Base-by-base conservation (phyloP, 2,797 vertebrate species). In the Squalus acanthias region DNA sequence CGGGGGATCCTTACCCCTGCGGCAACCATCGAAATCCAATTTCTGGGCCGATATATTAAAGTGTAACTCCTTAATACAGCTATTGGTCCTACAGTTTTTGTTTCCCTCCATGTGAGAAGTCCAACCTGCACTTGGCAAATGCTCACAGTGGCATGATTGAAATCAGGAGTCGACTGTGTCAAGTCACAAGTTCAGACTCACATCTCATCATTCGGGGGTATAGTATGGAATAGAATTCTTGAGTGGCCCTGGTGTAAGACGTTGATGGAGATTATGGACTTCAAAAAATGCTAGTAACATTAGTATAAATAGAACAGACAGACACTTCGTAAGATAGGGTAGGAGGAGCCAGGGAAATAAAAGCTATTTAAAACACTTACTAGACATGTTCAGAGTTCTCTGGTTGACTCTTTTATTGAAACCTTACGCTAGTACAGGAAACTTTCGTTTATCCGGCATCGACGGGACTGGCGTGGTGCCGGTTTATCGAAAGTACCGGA, bases 311-410 rank as follows among this genome's bases (percentile, higher is more conserved):
- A 39, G 65, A 93, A 93, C 63, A 39, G n/a, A 50, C 60, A 39
- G 20, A 53, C 63, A 39, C 22, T 46, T 67, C 6, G 24, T 46
- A 67, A n/a, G 7, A 22, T 24, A 39, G 63, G 17, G 20, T 67
- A 69, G n/a, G 63, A 67, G 91, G n/a, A 93, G 17, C 91, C n/a
- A 93, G 65, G n/a, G 33, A 93, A 67, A 69, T 93, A 63, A 91
- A 91, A 91, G 57, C 65, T 46, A 85, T 69, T 93, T 39, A 69
- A 93, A 69, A 50, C 67, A 67, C 89, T 65, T 67, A 63, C 26
- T 65, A 93, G 39, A 69, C 65, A 63, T 17, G n/a, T 63, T n/a
- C 88, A 24, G 91, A 12, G 20, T 93, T 69, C 88, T 91, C n/a
- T 39, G 82, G 63, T 93, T 93, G n/a, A 39, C 39, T 93, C 26